Base-by-base conservation (phyloP, 2,113 vertebrate genomes). In the Seriola rivoliana region DNA sequence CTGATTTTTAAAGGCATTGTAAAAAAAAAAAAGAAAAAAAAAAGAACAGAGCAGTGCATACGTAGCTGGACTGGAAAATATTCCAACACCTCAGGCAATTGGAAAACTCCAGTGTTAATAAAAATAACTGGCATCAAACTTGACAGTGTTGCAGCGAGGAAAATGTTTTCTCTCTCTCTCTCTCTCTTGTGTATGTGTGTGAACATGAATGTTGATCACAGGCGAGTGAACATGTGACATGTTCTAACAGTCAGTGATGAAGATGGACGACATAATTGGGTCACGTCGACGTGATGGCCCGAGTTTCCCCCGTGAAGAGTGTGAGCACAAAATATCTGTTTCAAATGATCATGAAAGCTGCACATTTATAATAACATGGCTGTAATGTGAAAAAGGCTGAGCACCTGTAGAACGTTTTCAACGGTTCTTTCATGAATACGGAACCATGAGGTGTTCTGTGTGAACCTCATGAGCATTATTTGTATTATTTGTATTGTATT, bases 31-130 rank as follows among this genome's bases (percentile, higher is more conserved):
- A 42, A 42, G 2, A n/a, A n/a, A 1, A 42, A 72, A 67, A 52
- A 11, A 25, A 42, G 25, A 55, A 8, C 46, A 34, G 54, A 88
- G 79, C 40, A 38, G 54, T 69, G 65, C 85, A 92, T 78, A 81
- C 63, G 71, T 74, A 79, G 75, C 68, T 88, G 34, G 19, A 52
- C 62, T 85, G 79, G 85, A 89, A 93, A 90, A 52, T 88, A 79
- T 90, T 90, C 62, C 48, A 74, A 54, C 72, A 32, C 84, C 65
- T 85, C 32, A 23, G 81, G 85, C 80, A 5, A 68, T 36, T 89
- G 81, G 88, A 89, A 86, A 85, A 86, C 63, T 75, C 59, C 62
- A 23, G 32, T 16, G 42, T 75, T 40, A 38, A 85, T 91, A 85
- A 84, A 71, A 83, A 58, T 11, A 40, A 52, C 84, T 88, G 85